A percentile compares a stretch with the other conserved stretches of the same genome.
These are phyloP conservation scores for Piprites chloris DNA, from an alignment of 2,113 vertebrate species.

Conservation along the genomic window DNA sequence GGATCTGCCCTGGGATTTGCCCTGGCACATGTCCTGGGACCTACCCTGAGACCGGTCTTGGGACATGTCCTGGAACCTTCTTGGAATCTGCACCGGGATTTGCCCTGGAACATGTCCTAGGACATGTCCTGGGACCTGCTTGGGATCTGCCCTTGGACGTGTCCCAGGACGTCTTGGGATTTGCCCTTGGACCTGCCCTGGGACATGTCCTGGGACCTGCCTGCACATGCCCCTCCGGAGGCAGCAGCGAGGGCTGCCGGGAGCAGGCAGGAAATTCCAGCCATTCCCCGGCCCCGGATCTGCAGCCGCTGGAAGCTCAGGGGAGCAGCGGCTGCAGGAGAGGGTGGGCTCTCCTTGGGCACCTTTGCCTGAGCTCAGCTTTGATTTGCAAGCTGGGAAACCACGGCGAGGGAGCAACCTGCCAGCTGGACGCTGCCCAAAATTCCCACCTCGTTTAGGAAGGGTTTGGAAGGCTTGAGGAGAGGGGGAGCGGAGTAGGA, in stretches of 20 bases:
- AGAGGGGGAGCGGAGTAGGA: rapidly evolving
- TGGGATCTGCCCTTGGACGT: neutral
- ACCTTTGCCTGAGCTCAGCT: neutral
- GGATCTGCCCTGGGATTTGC: neutral
- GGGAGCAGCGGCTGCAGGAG: neutral
- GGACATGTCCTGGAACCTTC: neutral
- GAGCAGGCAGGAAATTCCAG: conserved; percentile 43
- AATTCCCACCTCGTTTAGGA: conserved; percentile 1
- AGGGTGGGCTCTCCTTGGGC: neutral
- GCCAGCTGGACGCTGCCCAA: conserved; percentile 19
- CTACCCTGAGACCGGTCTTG: neutral
- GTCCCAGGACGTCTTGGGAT: neutral
- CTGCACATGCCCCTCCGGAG: neutral
- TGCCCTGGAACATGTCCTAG: neutral
- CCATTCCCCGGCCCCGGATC: neutral
- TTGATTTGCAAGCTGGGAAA: neutral
- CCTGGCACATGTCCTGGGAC: neutral
- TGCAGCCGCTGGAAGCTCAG: neutral
- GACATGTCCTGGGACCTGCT: neutral
- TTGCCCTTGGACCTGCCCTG: neutral
- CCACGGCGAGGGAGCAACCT: neutral
- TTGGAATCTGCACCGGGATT: neutral
- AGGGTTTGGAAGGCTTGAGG: neutral
- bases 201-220: neutral
- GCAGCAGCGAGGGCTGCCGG: neutral